A percentile compares a stretch with the other conserved stretches of the same genome.
Conservation (phyloP, 2,797 vertebrate species). For the Characodon lateralis region DNA sequence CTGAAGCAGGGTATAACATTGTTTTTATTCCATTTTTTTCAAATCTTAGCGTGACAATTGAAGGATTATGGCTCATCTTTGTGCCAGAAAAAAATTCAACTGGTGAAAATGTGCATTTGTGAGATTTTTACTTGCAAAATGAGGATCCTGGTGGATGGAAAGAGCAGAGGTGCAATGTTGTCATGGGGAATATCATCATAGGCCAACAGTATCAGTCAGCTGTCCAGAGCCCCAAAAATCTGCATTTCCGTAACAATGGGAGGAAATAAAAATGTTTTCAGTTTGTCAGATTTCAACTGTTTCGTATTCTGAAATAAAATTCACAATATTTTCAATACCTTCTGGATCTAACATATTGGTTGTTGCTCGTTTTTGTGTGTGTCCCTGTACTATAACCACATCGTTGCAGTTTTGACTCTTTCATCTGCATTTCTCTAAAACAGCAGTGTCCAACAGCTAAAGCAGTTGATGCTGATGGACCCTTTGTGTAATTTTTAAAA, state of each 20-base stretch:
- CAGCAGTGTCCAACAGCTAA: too few species aligned
- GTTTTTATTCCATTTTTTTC: slow-evolving; percentile 35
- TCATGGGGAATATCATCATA: slow-evolving; percentile 29
- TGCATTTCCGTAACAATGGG: slow-evolving; percentile 27
- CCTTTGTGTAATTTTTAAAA: too few species aligned
- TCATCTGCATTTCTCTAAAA: not conserved
- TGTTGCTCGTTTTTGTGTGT: slow-evolving; percentile 38
- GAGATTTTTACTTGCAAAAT: slow-evolving; percentile 34
- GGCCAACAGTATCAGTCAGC: slow-evolving; percentile 30
- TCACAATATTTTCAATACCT: slow-evolving; percentile 79
- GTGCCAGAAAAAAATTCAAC: slow-evolving; percentile 14
- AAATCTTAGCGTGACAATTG: slow-evolving; percentile 33
- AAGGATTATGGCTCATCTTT: not conserved
- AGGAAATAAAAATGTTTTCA: slow-evolving; percentile 40
- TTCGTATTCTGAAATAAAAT: slow-evolving; percentile 77
- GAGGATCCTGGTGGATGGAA: slow-evolving; percentile 7
- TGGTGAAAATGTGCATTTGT: slow-evolving; percentile 14
- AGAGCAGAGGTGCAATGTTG: slow-evolving; percentile 29
- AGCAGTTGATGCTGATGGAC: too few species aligned
- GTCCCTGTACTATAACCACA: not conserved
- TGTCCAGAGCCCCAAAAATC: slow-evolving; percentile 44
- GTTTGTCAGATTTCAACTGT: slow-evolving; percentile 65
- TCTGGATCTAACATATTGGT: slow-evolving; percentile 52
- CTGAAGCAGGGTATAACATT: slow-evolving; percentile 8
- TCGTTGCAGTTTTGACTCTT: not conserved